These are phyloP conservation scores for Pachliopta kotzebuea DNA, from an alignment of 2,888 invertebrate species.

Conservation along the genomic window DNA sequence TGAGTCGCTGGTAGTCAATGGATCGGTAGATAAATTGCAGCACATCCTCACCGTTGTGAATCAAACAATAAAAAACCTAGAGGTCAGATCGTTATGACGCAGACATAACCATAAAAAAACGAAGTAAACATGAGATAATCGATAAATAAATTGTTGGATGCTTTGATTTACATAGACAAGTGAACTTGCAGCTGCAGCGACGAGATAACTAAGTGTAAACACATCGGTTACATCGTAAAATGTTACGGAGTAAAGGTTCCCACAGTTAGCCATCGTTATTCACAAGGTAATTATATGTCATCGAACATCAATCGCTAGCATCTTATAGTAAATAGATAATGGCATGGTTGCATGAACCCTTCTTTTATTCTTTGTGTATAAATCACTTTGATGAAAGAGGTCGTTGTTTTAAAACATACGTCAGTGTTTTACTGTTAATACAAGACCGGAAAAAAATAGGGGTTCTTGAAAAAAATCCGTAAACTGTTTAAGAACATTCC, in stretches of 20 bases:
- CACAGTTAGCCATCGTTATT: slow-evolving; percentile 27
- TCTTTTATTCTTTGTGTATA: neutral
- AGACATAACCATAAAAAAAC: neutral
- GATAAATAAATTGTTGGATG: slow-evolving; percentile 2
- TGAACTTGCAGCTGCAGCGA: neutral
- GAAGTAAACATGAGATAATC: neutral
- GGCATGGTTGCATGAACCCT: slow-evolving; percentile 7
- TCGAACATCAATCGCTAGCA: slow-evolving; percentile 23
- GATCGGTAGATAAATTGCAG: too few relatives aligned
- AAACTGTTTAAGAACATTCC: too few relatives aligned
- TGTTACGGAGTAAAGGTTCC: slow-evolving; percentile 20
- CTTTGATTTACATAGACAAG: neutral
- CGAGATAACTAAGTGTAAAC: slow-evolving; percentile 12
- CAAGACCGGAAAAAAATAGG: too few relatives aligned
- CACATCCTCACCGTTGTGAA: neutral
- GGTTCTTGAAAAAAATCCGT: too few relatives aligned
- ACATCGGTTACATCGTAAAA: slow-evolving; percentile 18
- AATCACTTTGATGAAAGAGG: too few relatives aligned
- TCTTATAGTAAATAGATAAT: slow-evolving; percentile 16
- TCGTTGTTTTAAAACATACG: too few relatives aligned
- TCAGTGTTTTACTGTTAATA: too few relatives aligned
- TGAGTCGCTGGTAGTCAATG: too few relatives aligned
- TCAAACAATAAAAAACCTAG: neutral
- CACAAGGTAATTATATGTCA: slow-evolving; percentile 27
- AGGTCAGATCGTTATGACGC: too few relatives aligned